phyloP scores from a whole-genome alignment of 2,797 vertebrate genomes.

The Nannoperca obscura region DNA sequence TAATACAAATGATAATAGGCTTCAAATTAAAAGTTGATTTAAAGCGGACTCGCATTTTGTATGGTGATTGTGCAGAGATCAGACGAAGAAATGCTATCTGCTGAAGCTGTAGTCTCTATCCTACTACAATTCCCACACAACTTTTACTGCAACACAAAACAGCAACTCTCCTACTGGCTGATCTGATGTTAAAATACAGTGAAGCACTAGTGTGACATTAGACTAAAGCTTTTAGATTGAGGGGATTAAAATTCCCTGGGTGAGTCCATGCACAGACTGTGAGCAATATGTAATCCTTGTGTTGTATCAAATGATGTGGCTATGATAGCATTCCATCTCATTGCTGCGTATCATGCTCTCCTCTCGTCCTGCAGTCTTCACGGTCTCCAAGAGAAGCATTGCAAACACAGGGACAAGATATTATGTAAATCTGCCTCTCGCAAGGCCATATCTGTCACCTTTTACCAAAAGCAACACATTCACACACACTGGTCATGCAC shows the following conservation, averaged over 20 bases:
- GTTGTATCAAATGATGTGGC: conserved; percentile 30
- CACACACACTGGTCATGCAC: neutral
- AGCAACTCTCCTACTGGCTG: conserved; percentile 9
- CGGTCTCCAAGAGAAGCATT: conserved; percentile 19
- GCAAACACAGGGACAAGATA: conserved; percentile 10
- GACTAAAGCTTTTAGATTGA: conserved; percentile 60
- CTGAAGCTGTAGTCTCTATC: neutral
- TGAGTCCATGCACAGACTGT: conserved; percentile 41
- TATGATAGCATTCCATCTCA: conserved; percentile 5
- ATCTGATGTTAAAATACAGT: conserved; percentile 45
- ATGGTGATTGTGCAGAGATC: neutral
- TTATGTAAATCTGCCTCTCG: conserved; percentile 7
- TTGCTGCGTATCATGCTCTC: conserved; percentile 12
- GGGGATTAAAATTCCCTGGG: conserved; percentile 60
- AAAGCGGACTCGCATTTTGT: neutral
- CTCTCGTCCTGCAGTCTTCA: conserved; percentile 1
- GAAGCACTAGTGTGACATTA: conserved; percentile 49
- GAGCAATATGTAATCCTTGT: conserved; percentile 40
- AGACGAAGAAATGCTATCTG: neutral
- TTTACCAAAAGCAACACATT: conserved; percentile 9
- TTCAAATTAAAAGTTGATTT: neutral
- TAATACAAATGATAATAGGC: neutral
- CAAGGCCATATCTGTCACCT: conserved; percentile 12
- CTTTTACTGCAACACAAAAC: conserved; percentile 30
- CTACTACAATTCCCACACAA: conserved; percentile 24